These are phyloP conservation scores for Drosophila pullipes DNA, from an alignment of 2,888 invertebrate genomes.

Conservation along the genomic window DNA sequence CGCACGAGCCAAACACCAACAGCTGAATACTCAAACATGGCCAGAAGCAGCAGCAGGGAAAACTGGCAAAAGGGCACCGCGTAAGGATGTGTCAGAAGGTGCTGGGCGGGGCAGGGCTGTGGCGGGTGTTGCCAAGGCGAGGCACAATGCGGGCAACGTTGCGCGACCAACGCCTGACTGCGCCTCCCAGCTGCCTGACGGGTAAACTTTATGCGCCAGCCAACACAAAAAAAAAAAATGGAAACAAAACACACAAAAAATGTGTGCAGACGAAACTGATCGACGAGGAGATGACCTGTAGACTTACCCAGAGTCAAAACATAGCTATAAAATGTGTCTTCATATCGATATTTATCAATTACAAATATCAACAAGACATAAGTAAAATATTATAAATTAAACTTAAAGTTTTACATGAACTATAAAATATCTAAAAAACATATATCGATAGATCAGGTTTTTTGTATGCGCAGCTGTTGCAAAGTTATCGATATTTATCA, in stretches of 20 bases:
- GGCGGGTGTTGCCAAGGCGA: constrained; percentile 14
- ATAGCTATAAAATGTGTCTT: not conserved
- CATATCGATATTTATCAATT: constrained; percentile 4
- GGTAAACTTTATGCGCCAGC: constrained; percentile 58
- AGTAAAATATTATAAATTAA: too few relatives aligned
- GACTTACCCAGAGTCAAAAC: too few relatives aligned
- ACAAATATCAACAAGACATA: fast-evolving
- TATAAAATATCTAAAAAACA: too few relatives aligned
- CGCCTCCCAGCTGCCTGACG: constrained; percentile 33
- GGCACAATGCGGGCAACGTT: constrained; percentile 78
- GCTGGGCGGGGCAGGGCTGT: not conserved
- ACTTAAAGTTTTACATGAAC: not conserved
- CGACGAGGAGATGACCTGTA: constrained; percentile 1
- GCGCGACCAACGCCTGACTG: constrained; percentile 55
- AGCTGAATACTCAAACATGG: constrained; percentile 47
- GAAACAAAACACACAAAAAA: constrained; percentile 14
- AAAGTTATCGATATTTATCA: not conserved
- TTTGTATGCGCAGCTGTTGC: not conserved
- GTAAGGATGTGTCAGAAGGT: constrained; percentile 1
- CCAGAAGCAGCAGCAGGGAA: constrained; percentile 12
- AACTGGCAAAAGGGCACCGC: not conserved
- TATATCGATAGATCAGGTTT: too few relatives aligned
- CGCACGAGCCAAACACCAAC: constrained; percentile 65
- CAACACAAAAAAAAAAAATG: not conserved
- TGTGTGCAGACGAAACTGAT: not conserved